Conservation (phyloP, 2,888 invertebrate genomes). For the Congeria kusceri region DNA sequence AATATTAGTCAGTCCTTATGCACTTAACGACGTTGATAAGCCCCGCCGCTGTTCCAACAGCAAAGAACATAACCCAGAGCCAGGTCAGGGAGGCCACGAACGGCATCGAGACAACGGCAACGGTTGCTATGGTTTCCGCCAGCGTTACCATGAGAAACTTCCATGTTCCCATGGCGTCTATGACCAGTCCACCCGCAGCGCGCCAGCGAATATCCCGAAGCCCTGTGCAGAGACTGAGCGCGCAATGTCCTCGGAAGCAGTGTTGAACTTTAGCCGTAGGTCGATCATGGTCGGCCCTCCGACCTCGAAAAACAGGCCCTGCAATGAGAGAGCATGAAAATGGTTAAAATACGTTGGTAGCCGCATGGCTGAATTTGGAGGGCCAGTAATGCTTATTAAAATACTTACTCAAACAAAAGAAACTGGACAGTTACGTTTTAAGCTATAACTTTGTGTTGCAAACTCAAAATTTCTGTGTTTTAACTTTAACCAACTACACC, state of each 20-base stretch:
- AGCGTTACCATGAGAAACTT: slow-evolving; percentile 47
- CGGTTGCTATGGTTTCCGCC: slow-evolving; percentile 34
- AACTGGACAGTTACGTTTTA: too few species aligned
- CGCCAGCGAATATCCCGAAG: slow-evolving; percentile 57
- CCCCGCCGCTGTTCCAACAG: slow-evolving; percentile 45
- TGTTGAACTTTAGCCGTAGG: slow-evolving; percentile 49
- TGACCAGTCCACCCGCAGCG: slow-evolving; percentile 49
- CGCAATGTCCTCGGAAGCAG: slow-evolving; percentile 50
- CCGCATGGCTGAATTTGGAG: too few species aligned
- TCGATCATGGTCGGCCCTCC: slow-evolving; percentile 63
- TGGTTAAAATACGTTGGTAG: too few species aligned
- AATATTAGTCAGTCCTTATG: too few species aligned
- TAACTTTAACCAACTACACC: too few species aligned
- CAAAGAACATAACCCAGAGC: slow-evolving; percentile 55
- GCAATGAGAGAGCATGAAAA: too few species aligned
- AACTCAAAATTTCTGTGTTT: too few species aligned
- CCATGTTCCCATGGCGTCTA: slow-evolving; percentile 51
- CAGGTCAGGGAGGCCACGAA: slow-evolving; percentile 29
- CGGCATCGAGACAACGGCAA: slow-evolving; percentile 47
- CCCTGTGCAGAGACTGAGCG: slow-evolving; percentile 52
- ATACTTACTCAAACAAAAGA: too few species aligned
- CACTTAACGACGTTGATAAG: slow-evolving; percentile 55
- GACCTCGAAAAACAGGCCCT: slow-evolving; percentile 62
- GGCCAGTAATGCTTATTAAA: too few species aligned
- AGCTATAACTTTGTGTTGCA: too few species aligned